Base-by-base conservation (phyloP, 2,888 invertebrate genomes). In the Ophonus ardosiacus region DNA sequence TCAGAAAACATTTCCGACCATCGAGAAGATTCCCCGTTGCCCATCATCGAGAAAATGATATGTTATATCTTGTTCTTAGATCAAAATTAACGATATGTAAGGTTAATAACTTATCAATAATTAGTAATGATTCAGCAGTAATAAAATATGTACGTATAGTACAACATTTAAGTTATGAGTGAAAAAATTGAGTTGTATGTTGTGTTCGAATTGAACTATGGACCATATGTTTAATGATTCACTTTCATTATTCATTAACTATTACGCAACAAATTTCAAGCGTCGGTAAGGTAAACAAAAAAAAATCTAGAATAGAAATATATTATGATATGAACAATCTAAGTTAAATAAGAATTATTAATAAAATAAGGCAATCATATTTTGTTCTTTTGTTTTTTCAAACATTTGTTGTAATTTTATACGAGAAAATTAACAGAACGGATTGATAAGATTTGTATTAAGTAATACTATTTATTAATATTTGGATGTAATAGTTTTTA, bases 1-100 rank as follows among this genome's bases (percentile, higher is more conserved):
- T 90, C 89, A 51, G 90, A 88, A 86, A 91, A 93, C 1, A 92
- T 91, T 80, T 88, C 88, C 13, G 90, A 87, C 90, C 93, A 93
- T 85, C 90, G 80, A 17, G 43, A 63, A 74, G 85, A 79, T 71
- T 80, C 71, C 17, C 57, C 21, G 80, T 85, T 85, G 18, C 85
- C 85, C 85, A 85, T 85, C 85, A 85, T 85, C 65, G 65, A 21
- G 24, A 17, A 15, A 51, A 51, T 81, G 65, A 80, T 63, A 56
- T 80, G 80, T 80, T 59, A 15, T 15, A 38, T 59, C 15, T 17
- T 74, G 71, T 74, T 74, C 40, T 15, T 18, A 43, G 18, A 43
- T 10, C 4, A 40, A 74, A 7, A 74, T 68, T n/a, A 17, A 68
- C 5, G 40, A 68, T 38, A 74, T 74, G 18, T 74, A 18, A 74